A percentile compares a stretch with the other conserved stretches of the same genome.
Evolutionary conservation across 2,888 invertebrate species (phyloP).

Genomic region (Melitaea athalia): DNA sequence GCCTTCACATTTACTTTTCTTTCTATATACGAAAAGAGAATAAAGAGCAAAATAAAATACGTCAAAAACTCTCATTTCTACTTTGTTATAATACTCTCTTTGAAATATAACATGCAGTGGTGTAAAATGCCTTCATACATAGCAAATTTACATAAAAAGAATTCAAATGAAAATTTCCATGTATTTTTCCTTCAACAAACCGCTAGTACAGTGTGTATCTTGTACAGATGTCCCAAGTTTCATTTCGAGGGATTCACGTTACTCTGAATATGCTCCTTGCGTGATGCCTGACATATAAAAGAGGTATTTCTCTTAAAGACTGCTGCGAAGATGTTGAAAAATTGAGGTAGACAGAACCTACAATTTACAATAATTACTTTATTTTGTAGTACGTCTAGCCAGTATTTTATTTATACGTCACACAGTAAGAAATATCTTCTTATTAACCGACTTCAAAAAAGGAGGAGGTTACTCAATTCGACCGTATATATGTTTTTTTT

Average conservation of each 20-base stretch:
- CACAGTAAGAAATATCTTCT: no score
- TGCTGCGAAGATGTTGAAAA: slow-evolving; percentile 13
- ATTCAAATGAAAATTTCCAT: neutral
- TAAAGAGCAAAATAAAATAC: no score
- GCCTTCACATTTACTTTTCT: no score
- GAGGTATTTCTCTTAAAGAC: slow-evolving; percentile 51
- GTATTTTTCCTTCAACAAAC: neutral
- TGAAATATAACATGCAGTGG: no score
- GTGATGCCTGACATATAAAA: slow-evolving; percentile 58
- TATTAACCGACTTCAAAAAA: no score
- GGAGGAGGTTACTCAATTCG: no score
- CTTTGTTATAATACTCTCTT: no score
- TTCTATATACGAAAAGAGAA: no score
- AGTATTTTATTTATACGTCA: no score
- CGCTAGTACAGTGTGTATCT: slow-evolving; percentile 3
- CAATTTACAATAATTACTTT: neutral
- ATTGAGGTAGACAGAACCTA: neutral
- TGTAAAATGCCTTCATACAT: neutral
- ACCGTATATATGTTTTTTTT: no score
- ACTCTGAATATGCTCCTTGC: slow-evolving; percentile 54
- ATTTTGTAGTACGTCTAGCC: no score
- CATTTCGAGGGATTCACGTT: slow-evolving; percentile 52
- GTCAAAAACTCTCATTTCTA: no score
- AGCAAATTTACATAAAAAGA: neutral
- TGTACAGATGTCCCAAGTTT: slow-evolving; percentile 24